These are phyloP conservation scores for Notodonta ziczac DNA, from an alignment of 2,888 invertebrate species.

Conservation along the genomic window DNA sequence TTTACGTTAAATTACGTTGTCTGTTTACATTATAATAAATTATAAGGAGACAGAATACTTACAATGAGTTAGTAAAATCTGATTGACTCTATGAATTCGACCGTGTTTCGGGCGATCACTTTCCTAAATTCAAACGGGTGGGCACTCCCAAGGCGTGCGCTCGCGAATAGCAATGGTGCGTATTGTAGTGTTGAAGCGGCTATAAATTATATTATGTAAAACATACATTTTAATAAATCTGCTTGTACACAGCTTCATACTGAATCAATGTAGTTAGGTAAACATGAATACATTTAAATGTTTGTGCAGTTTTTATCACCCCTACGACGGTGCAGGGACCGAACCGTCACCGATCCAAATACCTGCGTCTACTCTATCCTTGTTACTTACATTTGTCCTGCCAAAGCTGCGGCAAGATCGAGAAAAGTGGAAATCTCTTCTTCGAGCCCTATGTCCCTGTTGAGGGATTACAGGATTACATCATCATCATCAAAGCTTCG, in stretches of 20 bases:
- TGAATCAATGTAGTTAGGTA: neutral
- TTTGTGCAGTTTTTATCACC: neutral
- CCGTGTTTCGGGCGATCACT: neutral
- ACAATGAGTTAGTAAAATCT: neutral
- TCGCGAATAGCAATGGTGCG: neutral
- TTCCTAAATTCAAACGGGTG: neutral
- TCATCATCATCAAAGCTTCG: too few species aligned
- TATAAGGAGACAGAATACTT: neutral
- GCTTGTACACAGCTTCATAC: neutral
- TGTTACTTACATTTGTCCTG: too few species aligned
- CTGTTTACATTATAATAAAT: neutral
- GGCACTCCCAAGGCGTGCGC: conserved; percentile 1
- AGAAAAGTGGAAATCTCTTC: too few species aligned
- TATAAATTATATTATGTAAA: conserved; percentile 2
- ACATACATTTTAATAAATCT: neutral
- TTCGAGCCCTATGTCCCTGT: too few species aligned
- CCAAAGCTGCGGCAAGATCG: too few species aligned
- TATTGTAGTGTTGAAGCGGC: neutral
- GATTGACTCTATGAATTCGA: neutral
- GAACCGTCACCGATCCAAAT: neutral
- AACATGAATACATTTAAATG: neutral
- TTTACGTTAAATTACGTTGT: neutral
- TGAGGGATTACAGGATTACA: too few species aligned
- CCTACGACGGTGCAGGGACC: neutral
- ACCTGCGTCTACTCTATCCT: too few species aligned